Base-by-base conservation (phyloP, 2,113 vertebrate species). In the Myrmecophaga tridactyla region DNA sequence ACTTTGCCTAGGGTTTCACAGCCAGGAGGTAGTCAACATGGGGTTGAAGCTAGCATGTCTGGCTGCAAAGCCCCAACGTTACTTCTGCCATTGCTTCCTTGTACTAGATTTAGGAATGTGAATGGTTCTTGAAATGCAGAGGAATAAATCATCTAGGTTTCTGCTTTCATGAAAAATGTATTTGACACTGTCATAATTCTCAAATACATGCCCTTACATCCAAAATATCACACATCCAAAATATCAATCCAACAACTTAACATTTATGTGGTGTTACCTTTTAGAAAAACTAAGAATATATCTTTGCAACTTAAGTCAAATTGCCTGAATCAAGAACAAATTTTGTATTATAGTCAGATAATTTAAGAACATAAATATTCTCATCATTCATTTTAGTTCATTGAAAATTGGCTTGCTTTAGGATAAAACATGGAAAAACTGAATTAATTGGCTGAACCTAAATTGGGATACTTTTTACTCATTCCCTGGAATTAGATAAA, bases 301-400 rank as follows among this genome's bases (percentile, higher is more conserved):
- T 92, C 63, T 73, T 51, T 73, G 69, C 43, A 94, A 96, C 81
- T 73, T 90, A 88, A 92, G 27, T 81, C 75, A 91, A 94, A 86
- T 96, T 95, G 75, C 73, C 69, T 76, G 48, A 67, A 92, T 96
- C 77, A 96, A 91, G 56, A 34, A 84, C 31, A 73, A 56, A 92
- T 89, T 92, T 92, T 92, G 56, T 94, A 58, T 96, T 94, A 95
- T 56, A 95, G n/a, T 86, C 56, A 92, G 91, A 96, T 80, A 48
- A 98, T 94, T 92, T 91, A 97, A 94, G 91, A 92, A 94, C 90
- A 96, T 85, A 97, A 97, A 97, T 95, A 97, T 62, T 94, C 86
- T 97, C 97, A 92, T 95, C 75, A 97, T 97, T 98, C 96, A 94
- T 43, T 98, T 98, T 93, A 88, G 69, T 17, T 95, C 23, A 88